Evolutionary conservation across 2,113 vertebrate genomes (phyloP).

Genomic region (Mungos mungo): DNA sequence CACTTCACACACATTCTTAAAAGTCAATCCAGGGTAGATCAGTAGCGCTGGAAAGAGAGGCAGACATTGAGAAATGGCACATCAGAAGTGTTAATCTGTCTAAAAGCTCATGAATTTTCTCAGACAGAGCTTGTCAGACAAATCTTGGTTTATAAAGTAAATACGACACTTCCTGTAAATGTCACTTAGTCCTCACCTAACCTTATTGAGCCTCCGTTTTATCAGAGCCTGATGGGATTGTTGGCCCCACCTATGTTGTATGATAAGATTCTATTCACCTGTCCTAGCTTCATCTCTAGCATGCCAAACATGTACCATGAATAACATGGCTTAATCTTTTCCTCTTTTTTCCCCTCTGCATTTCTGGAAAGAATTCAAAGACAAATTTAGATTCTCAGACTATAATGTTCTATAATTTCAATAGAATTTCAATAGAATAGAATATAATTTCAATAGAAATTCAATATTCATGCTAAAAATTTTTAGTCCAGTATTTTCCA

Average conservation of each 20-base stretch:
- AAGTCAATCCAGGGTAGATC: background rate
- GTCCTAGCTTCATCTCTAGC: background rate
- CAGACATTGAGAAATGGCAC: background rate
- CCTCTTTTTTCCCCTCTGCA: background rate
- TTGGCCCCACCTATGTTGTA: background rate
- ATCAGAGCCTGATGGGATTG: background rate
- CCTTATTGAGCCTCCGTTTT: background rate
- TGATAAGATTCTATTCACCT: background rate
- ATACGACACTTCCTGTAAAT: background rate
- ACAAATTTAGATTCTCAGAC: background rate
- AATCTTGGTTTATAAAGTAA: background rate
- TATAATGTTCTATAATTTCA: background rate
- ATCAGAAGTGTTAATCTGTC: background rate
- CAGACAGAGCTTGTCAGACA: background rate
- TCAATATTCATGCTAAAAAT: background rate
- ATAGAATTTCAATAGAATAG: background rate
- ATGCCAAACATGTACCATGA: background rate
- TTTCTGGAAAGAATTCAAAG: background rate
- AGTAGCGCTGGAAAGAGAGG: background rate
- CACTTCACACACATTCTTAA: background rate
- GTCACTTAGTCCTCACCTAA: background rate
- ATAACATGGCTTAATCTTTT: background rate
- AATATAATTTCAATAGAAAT: background rate
- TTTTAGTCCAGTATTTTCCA: background rate
- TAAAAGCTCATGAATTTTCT: background rate